Conservation (phyloP, 2,888 invertebrate genomes). For the Ligdia adustata region DNA sequence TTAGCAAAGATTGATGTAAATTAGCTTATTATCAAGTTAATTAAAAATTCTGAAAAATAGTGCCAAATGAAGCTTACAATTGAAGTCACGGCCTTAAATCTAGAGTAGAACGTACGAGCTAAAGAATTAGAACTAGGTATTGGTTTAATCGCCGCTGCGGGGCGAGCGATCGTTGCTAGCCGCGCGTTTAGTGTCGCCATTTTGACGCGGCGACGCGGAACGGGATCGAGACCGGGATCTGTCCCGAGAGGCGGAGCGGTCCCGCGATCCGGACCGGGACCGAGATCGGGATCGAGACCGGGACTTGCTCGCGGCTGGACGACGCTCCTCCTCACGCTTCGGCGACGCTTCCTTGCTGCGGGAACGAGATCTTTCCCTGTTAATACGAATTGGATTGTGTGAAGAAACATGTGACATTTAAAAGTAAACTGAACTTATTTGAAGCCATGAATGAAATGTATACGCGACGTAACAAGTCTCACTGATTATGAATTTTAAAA, state of each 20-base stretch:
- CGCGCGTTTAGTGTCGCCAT: constrained; percentile 64
- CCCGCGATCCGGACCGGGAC: constrained; percentile 59
- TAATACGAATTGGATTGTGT: constrained; percentile 15
- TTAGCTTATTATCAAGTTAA: no score
- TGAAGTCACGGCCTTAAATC: constrained; percentile 50
- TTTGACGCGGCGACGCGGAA: constrained; percentile 68
- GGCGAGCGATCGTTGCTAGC: constrained; percentile 70
- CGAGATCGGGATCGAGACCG: constrained; percentile 54
- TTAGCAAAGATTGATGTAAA: no score
- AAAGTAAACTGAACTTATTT: no score
- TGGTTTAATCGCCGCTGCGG: constrained; percentile 68
- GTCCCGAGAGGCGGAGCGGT: constrained; percentile 55
- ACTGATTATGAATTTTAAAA: constrained; percentile 19
- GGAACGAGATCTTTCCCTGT: constrained; percentile 87
- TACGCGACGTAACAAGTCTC: no score
- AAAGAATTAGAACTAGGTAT: constrained; percentile 11
- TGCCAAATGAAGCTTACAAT: constrained; percentile 13
- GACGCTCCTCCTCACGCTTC: constrained; percentile 70
- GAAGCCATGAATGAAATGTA: no score
- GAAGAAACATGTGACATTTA: constrained; percentile 11
- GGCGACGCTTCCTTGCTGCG: constrained; percentile 85
- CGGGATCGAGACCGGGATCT: constrained; percentile 60
- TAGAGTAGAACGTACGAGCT: constrained; percentile 41
- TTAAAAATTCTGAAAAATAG: no score
- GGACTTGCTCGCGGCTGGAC: constrained; percentile 66